Base-by-base conservation (phyloP, 2,888 invertebrate species). In the Drosophila basisetae region DNA sequence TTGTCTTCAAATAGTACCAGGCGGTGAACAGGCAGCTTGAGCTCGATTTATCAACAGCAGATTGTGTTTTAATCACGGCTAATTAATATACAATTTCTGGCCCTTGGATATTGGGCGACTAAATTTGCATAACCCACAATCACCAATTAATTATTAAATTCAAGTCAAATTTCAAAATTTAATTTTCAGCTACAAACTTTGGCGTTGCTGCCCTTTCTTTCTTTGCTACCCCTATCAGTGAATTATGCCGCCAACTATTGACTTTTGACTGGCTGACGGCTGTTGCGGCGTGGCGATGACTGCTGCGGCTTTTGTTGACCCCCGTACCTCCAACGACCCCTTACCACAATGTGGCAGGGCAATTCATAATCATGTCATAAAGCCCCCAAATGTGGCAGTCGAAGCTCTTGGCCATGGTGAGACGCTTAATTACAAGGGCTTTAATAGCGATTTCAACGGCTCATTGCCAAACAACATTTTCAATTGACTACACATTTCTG, bases 371-470 rank as follows among this genome's bases (percentile, higher is more conserved):
- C 88, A 89, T 86, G 90, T 90, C 89, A 86, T 86, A 90, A 84
- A 79, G 76, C 60, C 77, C 78, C 76, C 69, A 76, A 62, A 61
- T 62, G 68, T 60, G 64, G 53, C 37, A 35, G 49, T 59, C n/a
- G 54, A 47, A 41, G 64, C 62, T 65, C 56, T 78, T 68, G 66
- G 77, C 78, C 72, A 68, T 73, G 77, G 71, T 81, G 81, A 84
- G 91, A 85, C 76, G 89, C 91, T 92, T 92, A 92, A 92, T 92
- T 92, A 92, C 91, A 91, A 85, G 78, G 84, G 92, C 91, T 92
- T 92, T 91, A 85, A 82, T 82, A 76, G 80, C 83, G 90, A 89
- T 91, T 91, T 85, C 80, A 82, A 80, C 81, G 89, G 91, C 91
- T 91, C 90, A 91, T 91, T 92, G 91, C 84, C 82, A 81, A 86